Base-by-base conservation (phyloP, 2,113 vertebrate species). In the Globicephala melas region DNA sequence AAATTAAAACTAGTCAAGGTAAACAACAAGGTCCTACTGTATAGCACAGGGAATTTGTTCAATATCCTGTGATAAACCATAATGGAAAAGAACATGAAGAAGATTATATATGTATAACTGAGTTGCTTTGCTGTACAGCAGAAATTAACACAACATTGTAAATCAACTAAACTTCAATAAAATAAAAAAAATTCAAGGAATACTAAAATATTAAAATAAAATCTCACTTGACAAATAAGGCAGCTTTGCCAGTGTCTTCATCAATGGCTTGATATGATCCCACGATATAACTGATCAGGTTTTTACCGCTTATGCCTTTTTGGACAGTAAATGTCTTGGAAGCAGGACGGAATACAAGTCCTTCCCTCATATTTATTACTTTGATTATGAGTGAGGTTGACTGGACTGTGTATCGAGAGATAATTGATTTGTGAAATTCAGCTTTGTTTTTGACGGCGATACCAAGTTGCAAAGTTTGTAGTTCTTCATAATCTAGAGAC, bases 401-500 rank as follows among this genome's bases (percentile, higher is more conserved):
- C 96, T 96, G 47, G 11, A 97, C 28, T 97, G 0, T 96, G 62
- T 98, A 98, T 8, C 92, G 77, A 97, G 41, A 97, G 1, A 95
- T 97, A 73, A 99, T 84, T 25, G 99, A 99, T 31, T 97, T 98
- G 95, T 99, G 98, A 96, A 99, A 99, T 44, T 67, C 31, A 17
- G 99, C 99, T 97, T 99, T 99, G 17, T 99, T 99, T 94, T 92
- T 97, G 80, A 99, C 99, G 0, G 95, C 97, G 50, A 99, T 98
- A 23, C 85, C 63, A 89, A 99, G 96, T 26, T 99, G 95, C 8
- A 99, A 31, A 17, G 17, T 94, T 89, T 98, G 98, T 4, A 99
- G 38, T n/a, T 99, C 97, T 97, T 99, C 99, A 76, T 99, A 99
- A 98, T 99, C 99, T 76, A 99, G 92, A 82, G 98, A 90, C 99